Base-by-base conservation (phyloP, 2,888 invertebrate genomes). In the Willowsia nigromaculata region DNA sequence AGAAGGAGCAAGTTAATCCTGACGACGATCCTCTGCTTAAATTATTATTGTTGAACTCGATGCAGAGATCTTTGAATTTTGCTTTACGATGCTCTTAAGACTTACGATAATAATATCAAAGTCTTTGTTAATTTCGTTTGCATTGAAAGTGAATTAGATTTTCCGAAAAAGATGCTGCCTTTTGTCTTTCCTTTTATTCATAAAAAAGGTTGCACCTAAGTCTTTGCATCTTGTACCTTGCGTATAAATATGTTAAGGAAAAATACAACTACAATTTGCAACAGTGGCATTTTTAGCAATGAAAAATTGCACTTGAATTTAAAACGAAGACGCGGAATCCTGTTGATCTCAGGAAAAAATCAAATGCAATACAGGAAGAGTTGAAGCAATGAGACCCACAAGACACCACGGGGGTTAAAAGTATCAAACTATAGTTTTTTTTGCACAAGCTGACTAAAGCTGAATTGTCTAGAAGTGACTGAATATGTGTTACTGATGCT, bases 361-460 rank as follows among this genome's bases (percentile, higher is more conserved):
- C 50, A 80, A 68, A 68, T 33, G 62, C 68, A 53, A 47, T 27
- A 7, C 11, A 76, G 47, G 65, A 59, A 47, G 50, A 65, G 50
- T 68, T 68, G 50, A 65, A 83, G 71, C 68, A 83, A 83, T 53
- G 11, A 62, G 68, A 50, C 33, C 30, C 37, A 25, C 59, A 37
- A 30, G 83, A 68, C 50, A 68, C 68, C 33, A 83, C 30, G 50
- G 78, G 33, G 33, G 30, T 33, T 33, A 78, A 53, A 76, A 27
- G n/a, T 27, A 50, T 22, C 74, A 22, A 65, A 71, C n/a, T 22
- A 40, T 18, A 27, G 33, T 65, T 5, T 65, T 15, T n/a, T n/a
- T n/a, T n/a, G n/a, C n/a, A 65, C 15, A n/a, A 5, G 56, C 15
- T 18, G 56, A 56, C n/a, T 18, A n/a, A n/a, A n/a, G n/a, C n/a